Percentiles rank a stretch among this genome's conserved stretches.
Conservation (phyloP, 2,797 vertebrate genomes). For the Scarus forsteni region DNA sequence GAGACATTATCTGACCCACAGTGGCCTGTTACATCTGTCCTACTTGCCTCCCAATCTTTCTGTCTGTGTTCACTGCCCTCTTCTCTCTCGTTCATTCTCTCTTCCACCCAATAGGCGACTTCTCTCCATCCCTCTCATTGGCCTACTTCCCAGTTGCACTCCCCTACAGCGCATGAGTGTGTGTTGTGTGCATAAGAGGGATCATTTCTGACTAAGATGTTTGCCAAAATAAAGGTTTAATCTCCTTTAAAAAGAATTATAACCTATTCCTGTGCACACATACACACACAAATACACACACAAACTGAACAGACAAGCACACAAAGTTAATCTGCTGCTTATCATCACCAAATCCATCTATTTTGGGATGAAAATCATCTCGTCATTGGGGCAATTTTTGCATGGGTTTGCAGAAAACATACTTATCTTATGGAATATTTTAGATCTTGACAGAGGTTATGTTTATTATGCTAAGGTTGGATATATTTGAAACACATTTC, state of each 20-base stretch:
- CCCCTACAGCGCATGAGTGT: constrained; percentile 31
- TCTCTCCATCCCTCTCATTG: constrained; percentile 55
- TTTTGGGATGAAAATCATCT: constrained; percentile 61
- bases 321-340: constrained; percentile 64
- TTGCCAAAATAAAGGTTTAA: constrained; percentile 77
- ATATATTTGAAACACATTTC: constrained; percentile 3
- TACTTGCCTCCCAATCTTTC: constrained; percentile 45
- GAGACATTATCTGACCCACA: constrained; percentile 73
- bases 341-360: constrained; percentile 66
- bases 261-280: constrained; percentile 37
- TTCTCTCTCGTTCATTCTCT: constrained; percentile 8
- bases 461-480: constrained; percentile 16
- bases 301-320: constrained; percentile 11
- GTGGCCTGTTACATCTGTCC: constrained; percentile 69
- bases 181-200: constrained; percentile 47
- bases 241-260: constrained; percentile 70
- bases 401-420: constrained; percentile 25
- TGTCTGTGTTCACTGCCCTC: constrained; percentile 24
- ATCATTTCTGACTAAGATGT: constrained; percentile 67
- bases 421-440: constrained; percentile 5
- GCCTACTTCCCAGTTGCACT: constrained; percentile 50
- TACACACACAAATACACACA: constrained; percentile 18
- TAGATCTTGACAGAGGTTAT: constrained; percentile 9
- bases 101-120: constrained; percentile 30
- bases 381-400: constrained; percentile 60